Evolutionary conservation across 2,888 invertebrate species (phyloP), one percentile per base, ranked within the genome.

Genomic region (Agriopis leucophaearia): DNA sequence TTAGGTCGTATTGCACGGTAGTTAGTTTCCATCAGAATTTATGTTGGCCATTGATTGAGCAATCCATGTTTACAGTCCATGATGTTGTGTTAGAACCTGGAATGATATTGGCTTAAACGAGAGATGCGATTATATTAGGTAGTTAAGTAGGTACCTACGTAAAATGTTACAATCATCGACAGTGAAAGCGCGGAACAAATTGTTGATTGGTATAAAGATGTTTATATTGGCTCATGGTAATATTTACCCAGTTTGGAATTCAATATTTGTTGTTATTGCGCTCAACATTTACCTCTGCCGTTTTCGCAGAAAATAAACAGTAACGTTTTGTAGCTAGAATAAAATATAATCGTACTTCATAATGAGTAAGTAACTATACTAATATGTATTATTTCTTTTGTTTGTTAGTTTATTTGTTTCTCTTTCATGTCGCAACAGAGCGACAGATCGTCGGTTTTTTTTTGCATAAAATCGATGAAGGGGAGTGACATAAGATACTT

Each of bases 11-110:
- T 83, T 81, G 83, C 81, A 80, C 81, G 79, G 79, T 78, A 77
- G 82, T 84, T 84, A 78, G 81, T 77, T 80, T 80, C 81, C 80
- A 83, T 83, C 83, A 79, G 74, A 86, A 82, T 87, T 86, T 84
- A 84, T 85, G 83, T 84, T 83, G 85, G 80, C 81, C 84, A 79
- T 81, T 85, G 85, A 89, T 89, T 87, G 81, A 84, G 80, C 82
- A 85, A 86, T 79, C 64, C 59, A 55, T 54, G 59, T 59, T 57
- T 76, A 74, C 77, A 79, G 73, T 75, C 72, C 76, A 72, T 74
- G 77, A 67, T 73, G 73, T 77, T 74, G 74, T 68, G 67, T 66
- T 65, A 64, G 38, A 10, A 8, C 38, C 38, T 55, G 63, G 9
- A 55, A 42, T 42, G n/a, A 47, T 12, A 64, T 60, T 67, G 62